These are phyloP conservation scores for Asarcornis scutulata DNA, from an alignment of 2,113 vertebrate genomes.

Conservation along the genomic window DNA sequence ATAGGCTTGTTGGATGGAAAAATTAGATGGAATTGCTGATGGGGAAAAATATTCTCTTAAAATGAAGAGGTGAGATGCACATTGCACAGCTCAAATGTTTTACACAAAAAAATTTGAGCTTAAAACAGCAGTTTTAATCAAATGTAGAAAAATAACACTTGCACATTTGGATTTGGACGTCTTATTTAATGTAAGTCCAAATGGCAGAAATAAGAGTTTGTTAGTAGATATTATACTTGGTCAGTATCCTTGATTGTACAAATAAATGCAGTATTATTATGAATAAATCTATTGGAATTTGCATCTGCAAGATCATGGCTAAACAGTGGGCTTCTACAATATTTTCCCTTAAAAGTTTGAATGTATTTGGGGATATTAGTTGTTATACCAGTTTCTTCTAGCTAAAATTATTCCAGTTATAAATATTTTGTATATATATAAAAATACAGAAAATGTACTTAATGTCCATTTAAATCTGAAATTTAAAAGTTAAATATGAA, in stretches of 20 bases:
- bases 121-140: background rate
- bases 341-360: background rate
- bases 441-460: background rate
- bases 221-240: rapidly evolving
- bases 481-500: background rate
- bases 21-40: background rate
- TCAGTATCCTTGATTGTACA: rapidly evolving
- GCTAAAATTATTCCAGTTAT: rapidly evolving
- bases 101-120: background rate
- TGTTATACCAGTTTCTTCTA: background rate
- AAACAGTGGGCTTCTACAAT: too few relatives aligned
- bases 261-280: rapidly evolving
- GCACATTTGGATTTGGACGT: rapidly evolving
- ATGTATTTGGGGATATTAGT: background rate
- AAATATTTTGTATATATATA: background rate
- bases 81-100: background rate
- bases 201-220: rapidly evolving
- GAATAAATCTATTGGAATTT: background rate
- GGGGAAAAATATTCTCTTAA: background rate
- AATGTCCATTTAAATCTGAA: background rate
- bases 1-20: background rate
- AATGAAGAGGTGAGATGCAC: background rate
- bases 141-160: background rate
- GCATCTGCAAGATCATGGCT: background rate
- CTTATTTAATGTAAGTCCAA: background rate